Conservation (phyloP, 2,113 vertebrate species). For the Caracal caracal region DNA sequence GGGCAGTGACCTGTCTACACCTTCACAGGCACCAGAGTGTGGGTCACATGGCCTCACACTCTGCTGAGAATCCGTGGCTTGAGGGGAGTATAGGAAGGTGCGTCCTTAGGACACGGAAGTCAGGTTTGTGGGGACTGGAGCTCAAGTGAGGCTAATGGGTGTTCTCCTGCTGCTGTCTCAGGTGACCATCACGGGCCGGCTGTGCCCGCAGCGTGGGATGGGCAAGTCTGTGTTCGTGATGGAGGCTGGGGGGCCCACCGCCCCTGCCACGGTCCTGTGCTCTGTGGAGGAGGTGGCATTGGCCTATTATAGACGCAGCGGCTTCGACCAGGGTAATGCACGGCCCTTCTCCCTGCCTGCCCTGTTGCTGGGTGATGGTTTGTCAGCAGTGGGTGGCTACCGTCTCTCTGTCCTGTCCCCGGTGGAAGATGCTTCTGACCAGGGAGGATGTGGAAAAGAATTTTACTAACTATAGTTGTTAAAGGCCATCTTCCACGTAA, state of each 20-base stretch:
- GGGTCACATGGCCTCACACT: rapidly evolving
- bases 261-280: conserved; percentile 89
- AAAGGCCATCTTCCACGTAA: rapidly evolving
- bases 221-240: conserved; percentile 94
- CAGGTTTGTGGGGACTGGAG: background rate
- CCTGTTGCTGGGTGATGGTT: rapidly evolving
- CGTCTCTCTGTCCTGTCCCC: rapidly evolving
- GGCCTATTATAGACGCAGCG: conserved; percentile 90
- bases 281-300: conserved; percentile 95
- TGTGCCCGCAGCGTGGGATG: conserved; percentile 93
- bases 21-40: rapidly evolving
- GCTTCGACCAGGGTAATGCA: conserved; percentile 94
- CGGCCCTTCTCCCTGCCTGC: rapidly evolving
- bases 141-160: background rate
- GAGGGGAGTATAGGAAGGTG: background rate
- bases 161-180: conserved; percentile 70
- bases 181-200: conserved; percentile 95
- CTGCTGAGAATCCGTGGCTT: background rate
- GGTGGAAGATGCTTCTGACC: background rate
- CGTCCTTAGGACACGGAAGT: rapidly evolving
- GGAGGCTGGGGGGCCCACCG: conserved; percentile 71
- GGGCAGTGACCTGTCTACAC: rapidly evolving
- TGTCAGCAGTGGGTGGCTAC: too few relatives aligned
- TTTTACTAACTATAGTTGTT: background rate
- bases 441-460: background rate